phyloP scores from a whole-genome alignment of 2,113 vertebrate genomes.

The Cichladusa arquata region DNA sequence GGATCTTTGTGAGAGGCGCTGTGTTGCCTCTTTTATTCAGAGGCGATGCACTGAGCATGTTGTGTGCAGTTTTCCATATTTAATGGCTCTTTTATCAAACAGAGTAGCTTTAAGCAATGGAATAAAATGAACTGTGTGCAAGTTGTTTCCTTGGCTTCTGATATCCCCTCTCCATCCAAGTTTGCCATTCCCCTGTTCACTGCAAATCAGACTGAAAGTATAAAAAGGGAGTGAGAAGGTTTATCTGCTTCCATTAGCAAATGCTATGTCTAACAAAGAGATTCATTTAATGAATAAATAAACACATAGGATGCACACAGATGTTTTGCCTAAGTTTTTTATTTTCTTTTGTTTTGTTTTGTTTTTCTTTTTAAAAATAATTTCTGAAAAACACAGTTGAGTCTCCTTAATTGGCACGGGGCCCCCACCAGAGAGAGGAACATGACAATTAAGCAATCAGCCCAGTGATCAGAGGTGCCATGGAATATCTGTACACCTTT shows the following conservation, averaged over 20 bases:
- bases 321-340: background rate
- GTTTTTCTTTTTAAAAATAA: background rate
- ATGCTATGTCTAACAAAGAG: background rate
- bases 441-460: background rate
- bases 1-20: background rate
- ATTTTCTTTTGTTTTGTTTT: background rate
- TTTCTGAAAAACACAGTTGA: background rate
- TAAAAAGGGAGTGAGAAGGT: slow-evolving; percentile 4
- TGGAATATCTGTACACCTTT: background rate
- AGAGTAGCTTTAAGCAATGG: slow-evolving; percentile 49
- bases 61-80: slow-evolving; percentile 40
- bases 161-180: slow-evolving; percentile 37
- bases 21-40: background rate
- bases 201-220: slow-evolving; percentile 25
- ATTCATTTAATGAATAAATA: slow-evolving; percentile 25
- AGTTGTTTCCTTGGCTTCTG: slow-evolving; percentile 52
- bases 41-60: background rate
- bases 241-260: slow-evolving; percentile 29
- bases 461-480: background rate
- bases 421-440: background rate
- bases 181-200: background rate
- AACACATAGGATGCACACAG: background rate
- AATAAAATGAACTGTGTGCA: slow-evolving; percentile 48
- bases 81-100: slow-evolving; percentile 24
- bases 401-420: background rate